Base-by-base conservation (phyloP, 2,113 vertebrate species). In the Oryzias curvinotus region DNA sequence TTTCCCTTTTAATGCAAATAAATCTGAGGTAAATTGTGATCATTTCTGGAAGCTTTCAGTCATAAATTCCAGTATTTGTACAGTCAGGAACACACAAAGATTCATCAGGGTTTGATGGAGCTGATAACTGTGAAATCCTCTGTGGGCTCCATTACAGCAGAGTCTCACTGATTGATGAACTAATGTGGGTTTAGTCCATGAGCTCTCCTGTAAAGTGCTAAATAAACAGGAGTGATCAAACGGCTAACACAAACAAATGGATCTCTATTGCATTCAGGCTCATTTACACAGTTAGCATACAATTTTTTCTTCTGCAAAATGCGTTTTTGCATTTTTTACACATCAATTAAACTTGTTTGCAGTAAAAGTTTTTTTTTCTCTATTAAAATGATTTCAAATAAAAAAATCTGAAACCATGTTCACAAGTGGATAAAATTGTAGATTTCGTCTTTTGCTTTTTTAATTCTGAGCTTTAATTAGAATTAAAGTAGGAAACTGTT, bases 171-270 rank as follows among this genome's bases (percentile, higher is more conserved):
- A 47, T 53, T 54, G 57, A 71, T 66, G 53, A 80, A 64, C 60
- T 80, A 63, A 73, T 59, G 44, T 45, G 55, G 51, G 72, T 78
- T 72, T 58, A 68, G 30, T 62, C 18, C 18, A 21, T 44, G 43
- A 46, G 68, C 63, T 72, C 62, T 55, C 41, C 14, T 13, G 51
- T 51, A 65, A 50, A 54, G 68, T 57, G 28, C 19, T 48, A 66
- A 73, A 74, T 75, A 72, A 68, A 62, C 42, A 60, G 17, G 56
- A 19, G 42, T 41, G 30, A 52, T 70, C 55, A 47, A 21, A 41
- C 16, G 25, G 26, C 5, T 74, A 71, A 62, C 45, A 26, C 52
- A 63, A 19, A 14, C 46, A 30, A 50, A 16, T 52, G 12, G 43
- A 36, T 7, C 57, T 0, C 8, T 48, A 36, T 25, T 2, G 12